Conservation (phyloP, 2,113 vertebrate genomes). For the Gymnarchus niloticus region DNA sequence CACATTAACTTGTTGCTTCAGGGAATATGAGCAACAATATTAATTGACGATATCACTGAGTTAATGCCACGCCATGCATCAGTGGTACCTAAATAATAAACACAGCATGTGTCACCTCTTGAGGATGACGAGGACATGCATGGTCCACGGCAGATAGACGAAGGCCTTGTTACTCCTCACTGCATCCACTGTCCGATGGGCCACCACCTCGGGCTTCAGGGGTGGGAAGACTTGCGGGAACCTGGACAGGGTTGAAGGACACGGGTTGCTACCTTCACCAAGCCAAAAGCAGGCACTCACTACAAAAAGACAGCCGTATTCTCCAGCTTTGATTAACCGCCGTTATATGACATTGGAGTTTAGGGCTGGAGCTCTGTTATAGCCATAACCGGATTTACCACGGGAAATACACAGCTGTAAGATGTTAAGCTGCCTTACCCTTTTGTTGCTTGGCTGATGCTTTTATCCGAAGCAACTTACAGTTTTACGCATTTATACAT, state of each 20-base stretch:
- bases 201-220: conserved; percentile 87
- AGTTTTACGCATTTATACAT: not conserved
- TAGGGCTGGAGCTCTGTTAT: not conserved
- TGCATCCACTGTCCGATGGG: conserved; percentile 85
- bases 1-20: not conserved
- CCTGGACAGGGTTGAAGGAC: conserved; percentile 48
- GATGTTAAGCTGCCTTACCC: not conserved
- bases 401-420: not conserved
- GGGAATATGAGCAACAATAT: not conserved
- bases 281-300: not conserved
- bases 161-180: conserved; percentile 83
- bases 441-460: not conserved
- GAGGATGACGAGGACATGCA: conserved; percentile 86
- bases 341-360: not conserved
- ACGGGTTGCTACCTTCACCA: not conserved
- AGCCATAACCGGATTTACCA: not conserved
- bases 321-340: not conserved
- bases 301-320: not conserved
- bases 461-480: not conserved
- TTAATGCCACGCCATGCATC: not conserved
- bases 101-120: too few species aligned
- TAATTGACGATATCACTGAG: not conserved
- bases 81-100: too few species aligned
- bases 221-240: conserved; percentile 94
- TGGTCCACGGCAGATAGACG: conserved; percentile 91